phyloP scores from a whole-genome alignment of 30 jellyfish, hydroid and myxozoan genomes.

The Mastigias papua region DNA sequence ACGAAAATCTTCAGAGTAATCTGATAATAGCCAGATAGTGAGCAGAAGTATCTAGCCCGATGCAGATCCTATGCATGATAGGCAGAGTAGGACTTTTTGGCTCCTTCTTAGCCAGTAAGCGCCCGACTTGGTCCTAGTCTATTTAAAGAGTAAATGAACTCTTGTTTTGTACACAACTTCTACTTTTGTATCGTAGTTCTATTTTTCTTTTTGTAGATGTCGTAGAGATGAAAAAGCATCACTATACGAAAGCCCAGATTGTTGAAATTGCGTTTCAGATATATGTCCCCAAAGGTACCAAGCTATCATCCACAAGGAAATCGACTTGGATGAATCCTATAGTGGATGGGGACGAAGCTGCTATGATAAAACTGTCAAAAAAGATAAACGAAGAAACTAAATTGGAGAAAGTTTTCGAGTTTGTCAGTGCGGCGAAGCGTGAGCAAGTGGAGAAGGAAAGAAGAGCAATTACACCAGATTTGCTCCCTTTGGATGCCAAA shows the following conservation, averaged over 20 bases:
- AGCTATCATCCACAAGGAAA: constrained; percentile 79
- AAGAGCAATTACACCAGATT: constrained; percentile 68
- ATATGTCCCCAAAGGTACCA: constrained; percentile 88
- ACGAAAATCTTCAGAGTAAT: too few species aligned
- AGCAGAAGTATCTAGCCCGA: too few species aligned
- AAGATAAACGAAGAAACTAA: constrained; percentile 63
- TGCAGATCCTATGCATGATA: too few species aligned
- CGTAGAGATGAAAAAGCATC: constrained; percentile 43
- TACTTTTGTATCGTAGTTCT: too few species aligned
- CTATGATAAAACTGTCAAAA: constrained; percentile 56
- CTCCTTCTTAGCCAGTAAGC: too few species aligned
- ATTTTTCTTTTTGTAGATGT: constrained; percentile 23
- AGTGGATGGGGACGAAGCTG: constrained; percentile 86
- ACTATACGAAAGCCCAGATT: constrained; percentile 69
- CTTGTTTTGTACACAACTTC: too few species aligned
- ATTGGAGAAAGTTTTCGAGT: constrained; percentile 41
- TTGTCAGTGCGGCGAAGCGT: constrained; percentile 45
- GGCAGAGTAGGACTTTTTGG: too few species aligned
- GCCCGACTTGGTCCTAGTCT: too few species aligned
- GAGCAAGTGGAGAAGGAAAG: constrained; percentile 65
- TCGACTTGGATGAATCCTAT: constrained; percentile 96
- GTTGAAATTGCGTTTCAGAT: constrained; percentile 86
- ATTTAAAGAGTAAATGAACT: too few species aligned
- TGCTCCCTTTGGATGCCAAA: constrained; percentile 77
- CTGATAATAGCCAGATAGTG: too few species aligned